These are phyloP conservation scores for Bolinopsis microptera DNA, from an alignment of 37 sponge, comb jelly and placozoan genomes.

Conservation along the genomic window DNA sequence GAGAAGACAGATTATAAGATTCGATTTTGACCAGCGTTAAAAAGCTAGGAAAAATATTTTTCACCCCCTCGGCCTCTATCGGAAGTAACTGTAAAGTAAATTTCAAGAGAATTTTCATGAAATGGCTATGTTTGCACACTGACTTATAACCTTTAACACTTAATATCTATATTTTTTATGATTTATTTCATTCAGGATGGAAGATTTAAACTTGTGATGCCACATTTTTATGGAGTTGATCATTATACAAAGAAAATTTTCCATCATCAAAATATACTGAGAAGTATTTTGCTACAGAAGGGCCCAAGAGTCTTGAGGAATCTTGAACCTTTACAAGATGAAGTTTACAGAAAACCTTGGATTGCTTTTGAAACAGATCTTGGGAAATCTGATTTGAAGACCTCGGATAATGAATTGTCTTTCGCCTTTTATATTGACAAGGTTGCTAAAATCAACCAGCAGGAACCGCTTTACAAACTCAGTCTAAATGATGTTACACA, in stretches of 20 bases:
- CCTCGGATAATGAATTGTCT: not conserved
- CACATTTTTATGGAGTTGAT: not conserved
- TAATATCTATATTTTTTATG: too few relatives aligned
- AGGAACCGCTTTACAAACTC: not conserved
- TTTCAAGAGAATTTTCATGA: too few relatives aligned
- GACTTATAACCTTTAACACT: too few relatives aligned
- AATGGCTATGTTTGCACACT: too few relatives aligned
- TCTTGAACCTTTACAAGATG: not conserved
- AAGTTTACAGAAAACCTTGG: constrained; percentile 47
- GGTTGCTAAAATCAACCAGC: not conserved
- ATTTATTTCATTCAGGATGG: too few relatives aligned
- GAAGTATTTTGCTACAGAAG: not conserved
- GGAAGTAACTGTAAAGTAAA: too few relatives aligned
- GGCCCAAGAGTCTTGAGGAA: too few relatives aligned
- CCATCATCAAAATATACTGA: not conserved
- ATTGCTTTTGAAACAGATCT: not conserved
- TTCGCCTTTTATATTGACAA: not conserved
- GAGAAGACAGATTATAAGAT: too few relatives aligned
- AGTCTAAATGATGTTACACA: not conserved
- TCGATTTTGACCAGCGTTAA: too few relatives aligned
- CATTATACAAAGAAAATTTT: not conserved
- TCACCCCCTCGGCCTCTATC: too few relatives aligned
- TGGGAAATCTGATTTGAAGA: not conserved
- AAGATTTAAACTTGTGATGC: not conserved
- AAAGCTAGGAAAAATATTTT: too few relatives aligned